Evolutionary conservation across 2,113 vertebrate species (phyloP), one percentile per base, ranked within the genome.

Genomic region (Ammodytes marinus): DNA sequence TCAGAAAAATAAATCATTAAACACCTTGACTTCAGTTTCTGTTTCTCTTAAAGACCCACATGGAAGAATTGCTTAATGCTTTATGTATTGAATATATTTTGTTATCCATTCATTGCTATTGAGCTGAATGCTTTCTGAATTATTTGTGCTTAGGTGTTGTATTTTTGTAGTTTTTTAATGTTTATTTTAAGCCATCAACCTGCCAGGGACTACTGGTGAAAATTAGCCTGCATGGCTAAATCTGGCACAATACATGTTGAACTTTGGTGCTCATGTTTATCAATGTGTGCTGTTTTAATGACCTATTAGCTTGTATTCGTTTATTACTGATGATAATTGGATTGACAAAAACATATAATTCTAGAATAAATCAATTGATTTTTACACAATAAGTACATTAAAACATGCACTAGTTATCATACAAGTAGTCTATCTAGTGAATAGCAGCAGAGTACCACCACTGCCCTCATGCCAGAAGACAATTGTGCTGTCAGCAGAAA

Each of bases 401-500:
- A 59, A 27, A 27, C 27, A 27, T 27, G 27, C 27, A 27, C 27
- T 27, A n/a, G n/a, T 54, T 58, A 17, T 45, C 1, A 27, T 27
- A 27, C 27, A 27, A 27, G 27, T 27, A 27, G 27, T 35, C 46
- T n/a, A 11, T 58, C 35, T n/a, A 37, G 64, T 57, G 39, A 35
- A 69, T 8, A 12, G 27, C 14, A 37, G 15, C 58, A 46, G 78
- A 43, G 49, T 39, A 35, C 40, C 50, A 47, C 42, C 2, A 10
- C 50, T 76, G 58, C 45, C 54, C 37, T 60, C 57, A 47, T 52
- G 47, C 45, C 19, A 64, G 53, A 61, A 75, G 66, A 75, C 72
- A 59, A 64, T 73, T 69, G 80, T 85, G 63, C 78, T 69, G 79
- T 86, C 88, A 88, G 84, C 89, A 89, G 81, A 90, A 85, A 83